phyloP scores from a whole-genome alignment of 64 coral and sea anemone genomes.

The Montipora efflorescens region DNA sequence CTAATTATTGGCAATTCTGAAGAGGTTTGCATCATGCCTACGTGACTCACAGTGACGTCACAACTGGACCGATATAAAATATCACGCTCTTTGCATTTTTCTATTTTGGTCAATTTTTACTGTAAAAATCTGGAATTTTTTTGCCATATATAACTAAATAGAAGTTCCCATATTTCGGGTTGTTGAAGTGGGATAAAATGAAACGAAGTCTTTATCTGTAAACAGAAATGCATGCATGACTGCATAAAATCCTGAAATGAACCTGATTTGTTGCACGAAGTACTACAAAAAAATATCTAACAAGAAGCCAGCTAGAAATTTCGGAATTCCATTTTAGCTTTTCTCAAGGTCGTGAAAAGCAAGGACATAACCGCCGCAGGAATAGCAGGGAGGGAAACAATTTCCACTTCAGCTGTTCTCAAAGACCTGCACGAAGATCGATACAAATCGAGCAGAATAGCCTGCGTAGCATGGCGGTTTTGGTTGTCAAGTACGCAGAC shows the following conservation, averaged over 20 bases:
- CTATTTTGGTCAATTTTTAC: not conserved
- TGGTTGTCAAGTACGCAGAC: no score
- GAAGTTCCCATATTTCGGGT: no score
- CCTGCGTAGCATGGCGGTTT: no score
- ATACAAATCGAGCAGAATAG: no score
- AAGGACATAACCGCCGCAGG: no score
- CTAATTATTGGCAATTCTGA: not conserved
- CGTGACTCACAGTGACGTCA: conserved; percentile 15
- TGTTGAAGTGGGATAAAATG: not conserved
- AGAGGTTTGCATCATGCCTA: not conserved
- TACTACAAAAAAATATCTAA: no score
- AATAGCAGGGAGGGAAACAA: no score
- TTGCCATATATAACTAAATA: not conserved
- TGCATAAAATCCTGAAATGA: not conserved
- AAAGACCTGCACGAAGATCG: no score
- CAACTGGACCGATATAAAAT: not conserved
- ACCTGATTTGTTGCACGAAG: not conserved
- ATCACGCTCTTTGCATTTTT: not conserved
- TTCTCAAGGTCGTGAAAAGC: no score
- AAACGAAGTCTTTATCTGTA: not conserved
- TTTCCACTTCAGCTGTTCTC: no score
- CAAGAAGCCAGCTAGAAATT: no score
- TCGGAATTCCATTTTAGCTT: no score
- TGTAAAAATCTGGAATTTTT: not conserved
- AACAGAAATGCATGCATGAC: not conserved